Conservation (phyloP, 2,113 vertebrate species). For the Psilopsiagon aymara region DNA sequence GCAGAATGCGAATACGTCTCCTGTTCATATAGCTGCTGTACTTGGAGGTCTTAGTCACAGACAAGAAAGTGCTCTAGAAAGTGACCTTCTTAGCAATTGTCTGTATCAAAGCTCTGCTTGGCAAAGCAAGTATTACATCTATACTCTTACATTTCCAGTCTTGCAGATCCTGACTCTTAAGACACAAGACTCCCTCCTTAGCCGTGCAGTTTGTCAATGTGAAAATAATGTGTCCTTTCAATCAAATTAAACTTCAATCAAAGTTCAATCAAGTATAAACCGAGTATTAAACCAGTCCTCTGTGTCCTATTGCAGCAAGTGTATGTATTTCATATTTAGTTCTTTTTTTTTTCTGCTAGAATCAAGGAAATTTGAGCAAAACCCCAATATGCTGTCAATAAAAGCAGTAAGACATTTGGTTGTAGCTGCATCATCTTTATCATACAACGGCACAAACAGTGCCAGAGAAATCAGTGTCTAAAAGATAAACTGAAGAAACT, state of each 20-base stretch:
- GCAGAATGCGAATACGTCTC: neutral
- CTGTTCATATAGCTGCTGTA: neutral
- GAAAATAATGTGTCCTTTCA: neutral
- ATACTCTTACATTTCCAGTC: neutral
- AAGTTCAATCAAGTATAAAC: neutral
- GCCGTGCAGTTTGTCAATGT: neutral
- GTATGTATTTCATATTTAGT: neutral
- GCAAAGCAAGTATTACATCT: neutral
- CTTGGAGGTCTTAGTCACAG: neutral
- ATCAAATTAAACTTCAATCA: neutral
- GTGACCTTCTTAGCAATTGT: neutral
- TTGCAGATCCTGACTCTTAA: neutral
- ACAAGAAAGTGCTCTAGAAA: neutral
- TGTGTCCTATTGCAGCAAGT: neutral
- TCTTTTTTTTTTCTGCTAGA: neutral
- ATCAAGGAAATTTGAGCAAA: neutral
- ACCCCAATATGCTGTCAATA: neutral
- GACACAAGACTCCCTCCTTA: neutral
- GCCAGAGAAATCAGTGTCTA: neutral
- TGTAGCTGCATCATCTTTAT: neutral
- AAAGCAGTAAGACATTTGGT: neutral
- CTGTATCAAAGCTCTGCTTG: neutral
- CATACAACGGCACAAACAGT: neutral
- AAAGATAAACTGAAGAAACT: neutral
- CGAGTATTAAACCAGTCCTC: neutral